phyloP scores from a whole-genome alignment of 2,888 invertebrate genomes.

The Pandemis heparana region DNA sequence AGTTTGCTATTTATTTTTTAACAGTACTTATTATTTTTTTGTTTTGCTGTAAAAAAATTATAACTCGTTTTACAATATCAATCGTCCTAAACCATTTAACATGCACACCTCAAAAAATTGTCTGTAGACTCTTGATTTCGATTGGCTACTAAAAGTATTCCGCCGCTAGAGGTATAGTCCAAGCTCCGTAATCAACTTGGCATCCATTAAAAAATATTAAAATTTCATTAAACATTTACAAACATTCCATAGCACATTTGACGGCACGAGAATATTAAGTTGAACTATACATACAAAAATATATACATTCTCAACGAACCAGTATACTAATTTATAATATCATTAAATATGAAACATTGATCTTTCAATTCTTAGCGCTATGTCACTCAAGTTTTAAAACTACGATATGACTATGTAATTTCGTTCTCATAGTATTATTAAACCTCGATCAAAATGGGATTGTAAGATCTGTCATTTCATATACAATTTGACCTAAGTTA shows the following conservation, averaged over 20 bases:
- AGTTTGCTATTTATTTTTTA: neutral
- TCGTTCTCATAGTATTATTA: neutral
- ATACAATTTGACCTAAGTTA: no score
- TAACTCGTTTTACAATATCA: neutral
- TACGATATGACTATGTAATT: conserved; percentile 40
- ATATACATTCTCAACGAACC: conserved; percentile 11
- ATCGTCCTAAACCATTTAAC: neutral
- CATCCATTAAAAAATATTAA: neutral
- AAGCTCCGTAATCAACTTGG: no score
- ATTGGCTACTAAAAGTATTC: no score
- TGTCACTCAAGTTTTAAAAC: conserved; percentile 23
- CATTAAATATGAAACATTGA: conserved; percentile 29
- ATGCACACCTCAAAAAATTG: neutral
- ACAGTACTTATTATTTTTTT: neutral
- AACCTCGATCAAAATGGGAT: no score
- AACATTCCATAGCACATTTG: conserved; percentile 2
- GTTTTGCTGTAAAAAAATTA: neutral
- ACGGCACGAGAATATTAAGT: neutral
- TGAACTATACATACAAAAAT: conserved; percentile 29
- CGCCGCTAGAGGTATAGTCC: no score
- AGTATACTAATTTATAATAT: conserved; percentile 7
- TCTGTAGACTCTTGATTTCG: neutral
- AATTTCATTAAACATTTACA: neutral
- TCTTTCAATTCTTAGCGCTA: conserved; percentile 17
- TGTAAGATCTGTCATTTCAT: no score